Percentiles rank a stretch among this genome's conserved stretches.
These are phyloP conservation scores for Phenganax subtilis DNA, from an alignment of 92 coral and sea anemone genomes.

Conservation along the genomic window DNA sequence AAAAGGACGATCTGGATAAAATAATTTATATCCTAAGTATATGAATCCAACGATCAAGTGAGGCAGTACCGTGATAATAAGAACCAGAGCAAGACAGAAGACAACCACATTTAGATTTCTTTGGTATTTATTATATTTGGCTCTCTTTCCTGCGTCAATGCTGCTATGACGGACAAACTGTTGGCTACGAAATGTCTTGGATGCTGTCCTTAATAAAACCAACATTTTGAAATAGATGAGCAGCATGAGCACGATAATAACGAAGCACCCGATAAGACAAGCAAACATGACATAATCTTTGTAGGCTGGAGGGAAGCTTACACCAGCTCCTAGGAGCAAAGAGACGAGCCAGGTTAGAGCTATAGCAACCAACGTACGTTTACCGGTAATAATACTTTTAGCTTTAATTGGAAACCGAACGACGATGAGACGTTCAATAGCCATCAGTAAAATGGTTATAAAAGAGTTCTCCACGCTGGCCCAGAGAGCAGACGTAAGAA, in stretches of 20 bases:
- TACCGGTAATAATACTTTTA: constrained; percentile 3
- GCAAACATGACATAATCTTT: not conserved
- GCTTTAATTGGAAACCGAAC: constrained; percentile 3
- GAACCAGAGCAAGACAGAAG: constrained; percentile 14
- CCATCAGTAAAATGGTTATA: constrained; percentile 22
- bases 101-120: constrained; percentile 13
- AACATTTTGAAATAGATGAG: constrained; percentile 5
- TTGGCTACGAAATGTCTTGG: not conserved
- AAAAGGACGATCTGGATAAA: not conserved
- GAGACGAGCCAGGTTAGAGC: constrained; percentile 12
- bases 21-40: not conserved
- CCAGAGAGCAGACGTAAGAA: not conserved
- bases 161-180: constrained; percentile 8
- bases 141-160: not conserved
- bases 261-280: not conserved
- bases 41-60: constrained; percentile 6
- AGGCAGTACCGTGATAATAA: constrained; percentile 18
- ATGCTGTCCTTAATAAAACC: not conserved
- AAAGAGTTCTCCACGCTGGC: constrained; percentile 17
- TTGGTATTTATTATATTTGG: not conserved
- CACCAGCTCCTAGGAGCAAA: not conserved
- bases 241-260: constrained; percentile 20
- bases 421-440: constrained; percentile 22
- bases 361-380: constrained; percentile 5
- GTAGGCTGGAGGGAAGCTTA: not conserved